Evolutionary conservation across 1,140 invertebrate genomes (phyloP).

Genomic region (Oryctes rhinoceros): DNA sequence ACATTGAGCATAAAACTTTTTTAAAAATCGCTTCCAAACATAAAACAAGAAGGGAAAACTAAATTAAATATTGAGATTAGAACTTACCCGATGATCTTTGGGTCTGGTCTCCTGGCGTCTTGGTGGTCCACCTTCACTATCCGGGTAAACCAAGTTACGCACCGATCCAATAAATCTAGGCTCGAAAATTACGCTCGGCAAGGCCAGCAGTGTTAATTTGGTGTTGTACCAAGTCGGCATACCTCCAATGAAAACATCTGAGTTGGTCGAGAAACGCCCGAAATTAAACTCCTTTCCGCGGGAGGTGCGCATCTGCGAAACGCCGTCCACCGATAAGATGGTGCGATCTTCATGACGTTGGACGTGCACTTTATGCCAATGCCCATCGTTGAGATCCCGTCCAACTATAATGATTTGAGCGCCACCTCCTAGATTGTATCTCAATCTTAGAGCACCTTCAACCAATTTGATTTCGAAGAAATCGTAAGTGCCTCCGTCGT

Average conservation of each 20-base stretch:
- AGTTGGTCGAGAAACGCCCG: slow-evolving; percentile 84
- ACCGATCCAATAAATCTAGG: slow-evolving; percentile 86
- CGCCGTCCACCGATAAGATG: slow-evolving; percentile 81
- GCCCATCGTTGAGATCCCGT: slow-evolving; percentile 84
- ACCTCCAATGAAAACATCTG: slow-evolving; percentile 91
- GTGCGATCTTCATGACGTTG: slow-evolving; percentile 79
- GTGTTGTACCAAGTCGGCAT: slow-evolving; percentile 89
- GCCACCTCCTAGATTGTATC: slow-evolving; percentile 87
- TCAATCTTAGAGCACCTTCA: slow-evolving; percentile 84
- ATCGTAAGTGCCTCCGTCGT: slow-evolving; percentile 92
- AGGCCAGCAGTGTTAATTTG: slow-evolving; percentile 80
- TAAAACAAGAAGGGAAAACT: too few species aligned
- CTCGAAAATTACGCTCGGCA: slow-evolving; percentile 91
- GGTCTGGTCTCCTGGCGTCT: slow-evolving; percentile 80
- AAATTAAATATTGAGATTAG: too few species aligned
- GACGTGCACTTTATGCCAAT: slow-evolving; percentile 90
- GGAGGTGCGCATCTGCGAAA: slow-evolving; percentile 76
- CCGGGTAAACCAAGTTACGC: slow-evolving; percentile 86
- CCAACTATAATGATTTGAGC: slow-evolving; percentile 89
- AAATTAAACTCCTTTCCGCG: slow-evolving; percentile 87
- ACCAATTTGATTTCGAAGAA: slow-evolving; percentile 96
- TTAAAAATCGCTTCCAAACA: neutral
- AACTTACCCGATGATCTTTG: slow-evolving; percentile 78
- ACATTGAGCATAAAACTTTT: neutral
- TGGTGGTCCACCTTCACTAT: slow-evolving; percentile 74